phyloP scores from a whole-genome alignment of 2,113 vertebrate species.

The Egretta garzetta region DNA sequence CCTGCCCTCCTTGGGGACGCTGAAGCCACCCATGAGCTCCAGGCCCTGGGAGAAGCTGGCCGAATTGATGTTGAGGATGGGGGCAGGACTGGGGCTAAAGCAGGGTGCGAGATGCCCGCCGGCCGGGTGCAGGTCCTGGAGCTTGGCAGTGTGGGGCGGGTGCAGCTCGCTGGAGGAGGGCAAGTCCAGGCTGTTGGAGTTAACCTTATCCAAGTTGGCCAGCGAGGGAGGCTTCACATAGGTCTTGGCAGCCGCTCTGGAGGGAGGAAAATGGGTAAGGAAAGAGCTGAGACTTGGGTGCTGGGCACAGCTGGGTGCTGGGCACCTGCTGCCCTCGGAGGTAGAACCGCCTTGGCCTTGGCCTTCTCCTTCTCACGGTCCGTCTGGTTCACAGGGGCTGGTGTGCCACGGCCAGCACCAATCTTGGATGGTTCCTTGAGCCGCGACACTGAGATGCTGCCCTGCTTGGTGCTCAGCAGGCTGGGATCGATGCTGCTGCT shows the following conservation, averaged over 20 bases:
- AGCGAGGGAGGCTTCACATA: constrained; percentile 88
- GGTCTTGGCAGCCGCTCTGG: constrained; percentile 84
- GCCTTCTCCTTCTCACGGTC: constrained; percentile 94
- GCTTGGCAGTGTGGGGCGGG: constrained; percentile 80
- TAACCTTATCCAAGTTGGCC: constrained; percentile 90
- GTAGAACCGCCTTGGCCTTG: constrained; percentile 86
- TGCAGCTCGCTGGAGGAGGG: constrained; percentile 79
- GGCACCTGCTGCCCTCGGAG: rapidly evolving
- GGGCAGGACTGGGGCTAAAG: constrained; percentile 91
- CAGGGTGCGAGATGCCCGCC: constrained; percentile 73
- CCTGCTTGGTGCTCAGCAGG: constrained; percentile 83
- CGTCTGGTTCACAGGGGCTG: constrained; percentile 90
- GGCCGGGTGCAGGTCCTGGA: constrained; percentile 78
- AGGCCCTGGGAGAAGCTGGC: constrained; percentile 87
- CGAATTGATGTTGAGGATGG: constrained; percentile 93
- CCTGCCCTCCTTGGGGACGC: constrained; percentile 77
- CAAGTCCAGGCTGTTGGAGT: constrained; percentile 87
- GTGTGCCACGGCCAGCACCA: constrained; percentile 67
- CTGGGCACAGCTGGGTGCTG: rapidly evolving
- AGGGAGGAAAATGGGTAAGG: neutral
- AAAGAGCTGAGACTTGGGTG: neutral
- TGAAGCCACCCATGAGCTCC: constrained; percentile 83
- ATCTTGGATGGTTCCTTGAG: constrained; percentile 87
- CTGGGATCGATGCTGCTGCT: constrained; percentile 89
- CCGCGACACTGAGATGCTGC: constrained; percentile 64